Evolutionary conservation across 92 coral and sea anemone species (phyloP).

Genomic region (Scolanthus callimorphus): DNA sequence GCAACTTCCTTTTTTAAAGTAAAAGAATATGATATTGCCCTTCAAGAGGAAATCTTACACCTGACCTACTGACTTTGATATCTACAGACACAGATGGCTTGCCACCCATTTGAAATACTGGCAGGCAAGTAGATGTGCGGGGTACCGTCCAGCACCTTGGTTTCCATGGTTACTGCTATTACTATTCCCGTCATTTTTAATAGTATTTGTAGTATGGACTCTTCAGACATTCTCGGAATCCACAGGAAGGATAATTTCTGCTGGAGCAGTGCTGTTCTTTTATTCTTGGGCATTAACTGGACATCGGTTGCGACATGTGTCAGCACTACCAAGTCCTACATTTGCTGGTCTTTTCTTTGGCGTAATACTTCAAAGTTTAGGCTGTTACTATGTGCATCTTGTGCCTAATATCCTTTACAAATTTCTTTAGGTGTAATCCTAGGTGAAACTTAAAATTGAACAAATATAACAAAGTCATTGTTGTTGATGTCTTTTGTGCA

Average conservation of each 20-base stretch:
- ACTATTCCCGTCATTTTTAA: constrained; percentile 41
- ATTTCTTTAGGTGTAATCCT: no score
- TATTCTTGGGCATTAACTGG: constrained; percentile 56
- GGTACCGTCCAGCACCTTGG: constrained; percentile 64
- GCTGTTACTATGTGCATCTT: constrained; percentile 55
- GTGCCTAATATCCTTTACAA: constrained; percentile 97
- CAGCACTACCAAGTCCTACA: constrained; percentile 78
- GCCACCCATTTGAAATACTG: constrained; percentile 63
- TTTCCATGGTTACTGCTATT: constrained; percentile 73
- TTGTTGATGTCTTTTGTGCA: no score
- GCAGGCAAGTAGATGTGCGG: constrained; percentile 67
- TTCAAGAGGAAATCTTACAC: no score
- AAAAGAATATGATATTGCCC: no score
- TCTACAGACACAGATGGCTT: constrained; percentile 65
- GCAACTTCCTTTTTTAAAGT: no score
- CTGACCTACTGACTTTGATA: no score
- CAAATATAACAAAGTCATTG: no score
- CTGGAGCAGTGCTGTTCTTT: constrained; percentile 21
- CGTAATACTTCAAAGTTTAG: constrained; percentile 62
- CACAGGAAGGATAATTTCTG: constrained; percentile 28
- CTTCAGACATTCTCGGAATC: constrained; percentile 34
- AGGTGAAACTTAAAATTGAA: no score
- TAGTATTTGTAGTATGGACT: constrained; percentile 34
- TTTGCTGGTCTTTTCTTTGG: constrained; percentile 89
- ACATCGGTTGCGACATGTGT: constrained; percentile 77